phyloP scores from a whole-genome alignment of 2,888 invertebrate species.

The Ochropacha duplaris region DNA sequence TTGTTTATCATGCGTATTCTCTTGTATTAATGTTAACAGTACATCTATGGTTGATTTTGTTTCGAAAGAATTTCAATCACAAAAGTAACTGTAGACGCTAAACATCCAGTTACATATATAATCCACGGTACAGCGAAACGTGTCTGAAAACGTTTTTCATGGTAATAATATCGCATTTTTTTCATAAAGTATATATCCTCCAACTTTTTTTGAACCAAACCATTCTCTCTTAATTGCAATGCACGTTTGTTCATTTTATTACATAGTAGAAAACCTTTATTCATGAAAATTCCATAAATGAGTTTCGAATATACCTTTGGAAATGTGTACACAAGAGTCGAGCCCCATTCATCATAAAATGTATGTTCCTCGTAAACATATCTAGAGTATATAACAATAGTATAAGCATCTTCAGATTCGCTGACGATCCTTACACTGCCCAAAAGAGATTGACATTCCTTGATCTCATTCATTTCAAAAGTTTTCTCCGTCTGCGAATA shows the following conservation, averaged over 20 bases:
- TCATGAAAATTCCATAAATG: slow-evolving; percentile 51
- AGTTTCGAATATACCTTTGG: slow-evolving; percentile 39
- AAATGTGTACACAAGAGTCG: slow-evolving; percentile 29
- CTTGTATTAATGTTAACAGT: background rate
- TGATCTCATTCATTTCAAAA: background rate
- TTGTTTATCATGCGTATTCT: too few relatives aligned
- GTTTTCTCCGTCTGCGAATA: slow-evolving; percentile 9
- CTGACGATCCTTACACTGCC: slow-evolving; percentile 43
- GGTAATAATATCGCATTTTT: slow-evolving; percentile 21
- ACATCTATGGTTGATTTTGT: slow-evolving; percentile 10
- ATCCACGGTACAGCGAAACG: slow-evolving; percentile 44
- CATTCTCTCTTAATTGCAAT: slow-evolving; percentile 48
- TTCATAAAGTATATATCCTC: slow-evolving; percentile 24
- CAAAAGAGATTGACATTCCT: slow-evolving; percentile 24
- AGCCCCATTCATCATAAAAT: slow-evolving; percentile 40
- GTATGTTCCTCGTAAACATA: slow-evolving; percentile 39
- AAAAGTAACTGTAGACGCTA: slow-evolving; percentile 31
- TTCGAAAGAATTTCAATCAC: slow-evolving; percentile 26
- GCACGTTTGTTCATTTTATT: slow-evolving; percentile 29
- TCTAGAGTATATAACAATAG: slow-evolving; percentile 34
- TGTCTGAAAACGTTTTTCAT: slow-evolving; percentile 10
- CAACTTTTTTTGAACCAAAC: slow-evolving; percentile 36
- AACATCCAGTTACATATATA: slow-evolving; percentile 34
- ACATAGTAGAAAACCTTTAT: slow-evolving; percentile 58
- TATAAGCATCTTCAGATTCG: slow-evolving; percentile 35